Evolutionary conservation across 2,888 invertebrate species (phyloP).

Genomic region (Conus canariensis): DNA sequence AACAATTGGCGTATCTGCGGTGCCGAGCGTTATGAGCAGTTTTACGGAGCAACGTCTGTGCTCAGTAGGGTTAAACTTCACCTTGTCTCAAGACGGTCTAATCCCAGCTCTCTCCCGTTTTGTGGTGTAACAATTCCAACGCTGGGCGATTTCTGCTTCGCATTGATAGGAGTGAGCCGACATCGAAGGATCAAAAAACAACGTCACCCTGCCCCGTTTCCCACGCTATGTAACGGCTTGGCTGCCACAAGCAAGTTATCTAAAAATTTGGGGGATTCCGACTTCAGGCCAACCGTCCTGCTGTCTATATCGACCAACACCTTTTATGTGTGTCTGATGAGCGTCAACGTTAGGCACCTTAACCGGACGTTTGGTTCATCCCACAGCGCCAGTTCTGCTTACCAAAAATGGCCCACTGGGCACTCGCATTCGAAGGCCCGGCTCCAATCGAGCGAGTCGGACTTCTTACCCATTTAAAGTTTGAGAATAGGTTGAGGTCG

Average conservation of each 20-base stretch:
- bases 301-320: constrained; percentile 83
- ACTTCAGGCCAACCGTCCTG: too few species aligned
- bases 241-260: constrained; percentile 83
- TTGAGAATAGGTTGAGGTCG: too few species aligned
- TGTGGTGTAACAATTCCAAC: constrained; percentile 86
- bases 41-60: constrained; percentile 79
- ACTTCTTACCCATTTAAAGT: too few species aligned
- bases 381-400: too few species aligned
- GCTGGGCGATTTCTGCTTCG: constrained; percentile 85
- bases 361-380: too few species aligned
- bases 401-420: too few species aligned
- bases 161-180: constrained; percentile 88
- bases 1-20: constrained; percentile 84
- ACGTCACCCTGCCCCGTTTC: too few species aligned
- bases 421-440: too few species aligned
- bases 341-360: too few species aligned
- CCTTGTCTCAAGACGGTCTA: constrained; percentile 85
- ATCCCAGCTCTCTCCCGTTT: constrained; percentile 85
- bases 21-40: constrained; percentile 71
- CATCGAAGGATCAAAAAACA: constrained; percentile 84
- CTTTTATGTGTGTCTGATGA: constrained; percentile 82
- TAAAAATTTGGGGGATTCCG: too few species aligned
- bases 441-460: too few species aligned
- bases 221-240: constrained; percentile 83
- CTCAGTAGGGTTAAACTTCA: constrained; percentile 71